Conservation (phyloP, 2,888 invertebrate genomes). For the Protophormia terraenovae region DNA sequence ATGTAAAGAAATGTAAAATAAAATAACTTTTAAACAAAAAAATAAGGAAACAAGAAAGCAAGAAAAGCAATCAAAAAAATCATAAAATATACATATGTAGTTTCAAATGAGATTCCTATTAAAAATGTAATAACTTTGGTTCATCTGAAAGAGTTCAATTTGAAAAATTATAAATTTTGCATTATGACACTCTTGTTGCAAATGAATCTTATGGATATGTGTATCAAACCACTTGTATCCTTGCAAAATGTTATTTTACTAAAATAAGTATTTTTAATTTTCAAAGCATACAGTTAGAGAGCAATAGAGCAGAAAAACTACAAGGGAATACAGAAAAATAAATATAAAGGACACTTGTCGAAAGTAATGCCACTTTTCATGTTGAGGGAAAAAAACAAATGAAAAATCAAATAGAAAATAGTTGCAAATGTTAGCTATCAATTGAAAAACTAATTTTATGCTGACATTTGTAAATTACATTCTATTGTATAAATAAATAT, state of each 20-base stretch:
- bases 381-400: background rate
- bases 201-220: no score
- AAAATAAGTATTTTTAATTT: background rate
- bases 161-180: no score
- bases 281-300: background rate
- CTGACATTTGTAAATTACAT: conserved; percentile 29
- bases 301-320: background rate
- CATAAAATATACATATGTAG: no score
- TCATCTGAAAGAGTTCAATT: no score
- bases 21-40: conserved; percentile 14
- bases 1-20: no score
- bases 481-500: background rate
- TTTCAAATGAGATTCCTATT: background rate
- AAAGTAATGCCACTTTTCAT: conserved; percentile 33
- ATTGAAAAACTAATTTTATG: conserved; percentile 13
- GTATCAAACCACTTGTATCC: background rate
- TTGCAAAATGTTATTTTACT: background rate
- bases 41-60: background rate
- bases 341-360: conserved; percentile 48
- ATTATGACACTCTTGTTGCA: no score
- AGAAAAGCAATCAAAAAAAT: conserved; percentile 25
- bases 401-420: background rate
- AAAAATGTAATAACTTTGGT: no score
- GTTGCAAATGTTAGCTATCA: background rate
- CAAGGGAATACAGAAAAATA: background rate